phyloP scores from a whole-genome alignment of 2,797 vertebrate genomes.

The Myotis pilosus region DNA sequence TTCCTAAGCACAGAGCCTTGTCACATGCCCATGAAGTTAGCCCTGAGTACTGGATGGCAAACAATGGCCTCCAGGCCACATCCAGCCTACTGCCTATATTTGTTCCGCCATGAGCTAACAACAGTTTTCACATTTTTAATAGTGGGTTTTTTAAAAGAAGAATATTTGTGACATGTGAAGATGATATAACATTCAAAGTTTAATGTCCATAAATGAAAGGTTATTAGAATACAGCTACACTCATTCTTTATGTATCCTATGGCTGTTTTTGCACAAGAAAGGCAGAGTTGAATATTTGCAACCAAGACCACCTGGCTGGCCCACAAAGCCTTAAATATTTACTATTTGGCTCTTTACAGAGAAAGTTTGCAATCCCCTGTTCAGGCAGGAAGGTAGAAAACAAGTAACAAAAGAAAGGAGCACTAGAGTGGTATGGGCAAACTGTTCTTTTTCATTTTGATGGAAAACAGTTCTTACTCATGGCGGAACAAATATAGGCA shows the following conservation, averaged over 20 bases:
- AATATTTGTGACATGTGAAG: background rate
- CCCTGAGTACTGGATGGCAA: background rate
- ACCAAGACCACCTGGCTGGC: background rate
- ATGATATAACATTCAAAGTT: constrained; percentile 18
- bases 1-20: background rate
- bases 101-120: background rate
- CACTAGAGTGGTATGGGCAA: background rate
- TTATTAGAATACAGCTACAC: background rate
- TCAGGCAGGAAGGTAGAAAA: background rate
- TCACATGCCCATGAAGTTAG: background rate
- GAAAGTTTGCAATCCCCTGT: background rate
- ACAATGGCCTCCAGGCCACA: background rate
- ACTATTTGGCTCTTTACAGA: background rate
- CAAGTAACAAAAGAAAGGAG: constrained; percentile 34
- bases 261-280: background rate
- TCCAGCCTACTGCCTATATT: background rate
- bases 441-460: too few species aligned
- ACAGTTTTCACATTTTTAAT: background rate
- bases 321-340: constrained; percentile 34
- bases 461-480: too few species aligned
- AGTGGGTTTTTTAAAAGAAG: background rate
- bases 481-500: too few species aligned
- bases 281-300: background rate
- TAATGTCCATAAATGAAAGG: constrained; percentile 27
- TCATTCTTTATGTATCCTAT: background rate